A percentile compares a stretch with the other conserved stretches of the same genome.
These are phyloP conservation scores for Trichonephila inaurata DNA, from an alignment of 1,140 invertebrate species.

Conservation along the genomic window DNA sequence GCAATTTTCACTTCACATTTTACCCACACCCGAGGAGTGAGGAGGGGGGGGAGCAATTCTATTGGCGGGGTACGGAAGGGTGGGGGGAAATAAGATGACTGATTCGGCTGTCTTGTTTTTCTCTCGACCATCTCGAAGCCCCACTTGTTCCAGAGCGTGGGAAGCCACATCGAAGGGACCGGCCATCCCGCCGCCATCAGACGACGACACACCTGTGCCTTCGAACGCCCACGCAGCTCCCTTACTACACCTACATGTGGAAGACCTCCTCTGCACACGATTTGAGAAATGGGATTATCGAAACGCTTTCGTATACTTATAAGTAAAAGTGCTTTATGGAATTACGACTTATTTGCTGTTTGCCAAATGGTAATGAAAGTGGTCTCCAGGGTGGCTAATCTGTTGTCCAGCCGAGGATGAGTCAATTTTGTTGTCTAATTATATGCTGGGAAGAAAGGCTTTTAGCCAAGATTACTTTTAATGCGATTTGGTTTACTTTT, in stretches of 20 bases:
- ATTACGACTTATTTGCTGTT: no score
- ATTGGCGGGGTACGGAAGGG: background rate
- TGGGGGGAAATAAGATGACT: background rate
- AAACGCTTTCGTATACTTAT: no score
- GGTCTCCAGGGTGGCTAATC: no score
- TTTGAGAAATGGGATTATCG: background rate
- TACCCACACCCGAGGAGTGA: background rate
- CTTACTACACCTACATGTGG: background rate
- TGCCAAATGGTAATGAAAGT: no score
- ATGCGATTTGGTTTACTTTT: no score
- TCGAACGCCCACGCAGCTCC: background rate
- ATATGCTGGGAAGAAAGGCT: no score
- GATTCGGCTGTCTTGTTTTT: background rate
- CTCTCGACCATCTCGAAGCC: constrained; percentile 16
- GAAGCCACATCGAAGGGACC: background rate
- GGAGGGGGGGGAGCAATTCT: background rate
- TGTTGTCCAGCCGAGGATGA: no score
- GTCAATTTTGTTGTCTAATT: no score
- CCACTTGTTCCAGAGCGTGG: background rate
- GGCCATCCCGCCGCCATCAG: background rate
- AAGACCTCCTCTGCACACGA: background rate
- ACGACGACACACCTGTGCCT: constrained; percentile 15
- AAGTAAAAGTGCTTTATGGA: no score
- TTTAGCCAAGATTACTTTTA: no score
- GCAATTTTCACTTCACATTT: background rate